Conservation (phyloP, 53 echinoderm and acorn worm species). For the Temnopleurus reevesii region DNA sequence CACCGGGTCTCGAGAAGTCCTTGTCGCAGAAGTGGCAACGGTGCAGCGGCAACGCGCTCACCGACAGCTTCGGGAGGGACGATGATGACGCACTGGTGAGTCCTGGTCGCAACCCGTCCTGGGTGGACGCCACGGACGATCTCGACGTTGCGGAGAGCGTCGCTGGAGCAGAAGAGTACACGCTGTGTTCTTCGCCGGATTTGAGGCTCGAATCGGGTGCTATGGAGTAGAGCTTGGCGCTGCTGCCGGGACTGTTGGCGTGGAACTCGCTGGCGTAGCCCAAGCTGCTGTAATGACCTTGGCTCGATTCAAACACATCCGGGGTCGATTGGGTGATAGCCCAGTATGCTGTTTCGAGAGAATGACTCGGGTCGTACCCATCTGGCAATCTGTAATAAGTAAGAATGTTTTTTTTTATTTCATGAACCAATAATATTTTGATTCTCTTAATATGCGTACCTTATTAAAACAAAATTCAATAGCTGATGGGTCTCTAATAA, state of each 20-base stretch:
- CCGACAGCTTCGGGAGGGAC: not conserved
- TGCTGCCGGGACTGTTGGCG: slow-evolving; percentile 23
- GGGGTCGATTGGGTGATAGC: not conserved
- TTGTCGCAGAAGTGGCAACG: slow-evolving; percentile 78
- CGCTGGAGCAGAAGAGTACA: not conserved
- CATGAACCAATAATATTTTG: too few species aligned
- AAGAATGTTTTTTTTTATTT: too few species aligned
- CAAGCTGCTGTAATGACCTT: not conserved
- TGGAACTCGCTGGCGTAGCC: not conserved
- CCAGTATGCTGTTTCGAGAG: not conserved
- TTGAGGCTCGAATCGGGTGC: slow-evolving; percentile 32
- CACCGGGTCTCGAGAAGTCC: slow-evolving; percentile 76
- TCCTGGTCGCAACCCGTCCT: not conserved
- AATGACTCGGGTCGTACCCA: slow-evolving; percentile 16
- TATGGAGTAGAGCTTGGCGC: not conserved
- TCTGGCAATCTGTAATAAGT: not conserved
- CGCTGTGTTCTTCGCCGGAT: not conserved
- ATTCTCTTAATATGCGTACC: too few species aligned
- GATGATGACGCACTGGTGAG: not conserved
- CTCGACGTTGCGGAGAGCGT: not conserved
- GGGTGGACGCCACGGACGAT: not conserved
- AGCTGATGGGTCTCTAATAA: too few species aligned
- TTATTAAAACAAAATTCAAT: too few species aligned
- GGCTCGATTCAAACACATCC: not conserved
- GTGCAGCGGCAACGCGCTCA: not conserved